Conservation (phyloP, 2,113 vertebrate genomes). For the Centropus unirufus region DNA sequence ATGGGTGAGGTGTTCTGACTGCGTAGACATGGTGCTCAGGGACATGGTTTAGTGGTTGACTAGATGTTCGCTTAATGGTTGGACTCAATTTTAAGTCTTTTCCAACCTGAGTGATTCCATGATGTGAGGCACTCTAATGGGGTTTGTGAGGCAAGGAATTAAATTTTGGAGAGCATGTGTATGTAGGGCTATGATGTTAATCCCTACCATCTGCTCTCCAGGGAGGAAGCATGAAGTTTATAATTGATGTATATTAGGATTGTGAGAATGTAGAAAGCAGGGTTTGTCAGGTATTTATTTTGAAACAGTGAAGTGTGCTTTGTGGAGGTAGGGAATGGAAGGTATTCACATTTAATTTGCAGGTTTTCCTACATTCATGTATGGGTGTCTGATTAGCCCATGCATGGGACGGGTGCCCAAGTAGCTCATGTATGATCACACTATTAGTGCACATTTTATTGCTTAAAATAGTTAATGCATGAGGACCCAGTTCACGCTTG, state of each 20-base stretch:
- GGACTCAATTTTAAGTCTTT: background rate
- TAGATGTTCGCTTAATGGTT: background rate
- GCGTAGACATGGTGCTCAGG: background rate
- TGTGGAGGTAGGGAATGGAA: background rate
- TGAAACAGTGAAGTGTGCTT: background rate
- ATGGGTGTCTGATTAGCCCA: background rate
- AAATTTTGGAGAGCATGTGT: background rate
- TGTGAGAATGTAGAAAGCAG: background rate
- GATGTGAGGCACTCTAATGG: background rate
- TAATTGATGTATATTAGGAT: background rate
- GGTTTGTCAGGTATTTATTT: background rate
- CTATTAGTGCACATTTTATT: conserved; percentile 3
- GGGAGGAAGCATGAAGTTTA: background rate
- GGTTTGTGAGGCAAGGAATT: background rate
- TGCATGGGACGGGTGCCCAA: background rate
- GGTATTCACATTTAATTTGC: background rate
- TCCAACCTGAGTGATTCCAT: background rate
- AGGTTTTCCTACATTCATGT: background rate
- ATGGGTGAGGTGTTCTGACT: background rate
- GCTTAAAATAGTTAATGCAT: background rate
- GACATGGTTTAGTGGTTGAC: background rate
- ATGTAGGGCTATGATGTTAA: background rate
- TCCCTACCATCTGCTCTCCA: background rate
- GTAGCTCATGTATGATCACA: background rate
- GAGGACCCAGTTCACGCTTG: background rate